Evolutionary conservation across 2,888 invertebrate genomes (phyloP).

Genomic region (Girardia tigrina): DNA sequence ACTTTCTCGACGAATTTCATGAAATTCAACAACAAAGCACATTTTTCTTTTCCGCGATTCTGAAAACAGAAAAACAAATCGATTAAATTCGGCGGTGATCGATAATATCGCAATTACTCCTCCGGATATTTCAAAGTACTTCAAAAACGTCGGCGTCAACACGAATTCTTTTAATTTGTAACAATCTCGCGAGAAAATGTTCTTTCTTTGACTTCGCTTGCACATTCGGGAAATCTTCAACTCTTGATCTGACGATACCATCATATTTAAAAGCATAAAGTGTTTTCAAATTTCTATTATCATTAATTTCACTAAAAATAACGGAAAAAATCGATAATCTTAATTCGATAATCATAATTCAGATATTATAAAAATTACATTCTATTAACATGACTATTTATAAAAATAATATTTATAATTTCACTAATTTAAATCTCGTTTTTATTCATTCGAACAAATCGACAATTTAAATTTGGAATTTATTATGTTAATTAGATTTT

Average conservation of each 20-base stretch:
- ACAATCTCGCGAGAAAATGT: constrained; percentile 69
- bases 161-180: constrained; percentile 76
- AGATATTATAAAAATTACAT: too few relatives aligned
- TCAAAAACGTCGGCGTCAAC: constrained; percentile 62
- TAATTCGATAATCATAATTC: too few relatives aligned
- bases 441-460: background rate
- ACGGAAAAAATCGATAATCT: too few relatives aligned
- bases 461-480: too few relatives aligned
- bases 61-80: background rate
- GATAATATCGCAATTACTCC: too few relatives aligned
- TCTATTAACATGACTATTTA: background rate
- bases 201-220: constrained; percentile 55
- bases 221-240: constrained; percentile 39
- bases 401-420: constrained; percentile 19
- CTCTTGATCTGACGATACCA: constrained; percentile 30
- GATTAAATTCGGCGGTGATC: background rate
- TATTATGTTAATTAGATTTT: too few relatives aligned
- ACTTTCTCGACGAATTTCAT: constrained; percentile 65
- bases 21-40: constrained; percentile 63
- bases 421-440: background rate
- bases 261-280: constrained; percentile 2
- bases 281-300: too few relatives aligned
- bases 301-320: too few relatives aligned
- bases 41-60: constrained; percentile 53
- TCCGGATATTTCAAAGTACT: constrained; percentile 69